Evolutionary conservation across 2,888 invertebrate species (phyloP), one percentile per base, ranked within the genome.

Genomic region (Arge pagana): DNA sequence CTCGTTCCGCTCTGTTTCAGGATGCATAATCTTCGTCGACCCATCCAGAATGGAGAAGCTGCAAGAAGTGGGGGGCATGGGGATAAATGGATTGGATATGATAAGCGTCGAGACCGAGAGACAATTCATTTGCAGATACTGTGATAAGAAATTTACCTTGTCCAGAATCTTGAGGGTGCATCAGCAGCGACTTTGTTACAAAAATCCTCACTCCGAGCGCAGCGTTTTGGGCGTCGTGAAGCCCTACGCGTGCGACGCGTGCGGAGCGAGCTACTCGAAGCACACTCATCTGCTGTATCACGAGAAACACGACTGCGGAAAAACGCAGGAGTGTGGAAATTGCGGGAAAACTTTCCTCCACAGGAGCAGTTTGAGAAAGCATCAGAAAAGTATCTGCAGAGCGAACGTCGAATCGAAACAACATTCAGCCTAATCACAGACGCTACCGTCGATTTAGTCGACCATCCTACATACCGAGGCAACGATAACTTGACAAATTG

Each of bases 231-330:
- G 57, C 5, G 58, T 48, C 8, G 52, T 39, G 6, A 59, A 64
- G 39, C 66, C 65, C 2, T 64, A 62, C 42, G 52, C 57, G 4
- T 71, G 71, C 45, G 42, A 49, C 1, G 55, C 58, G 4, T 72
- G 71, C 50, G 67, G 70, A 11, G 57, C 65, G 4, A 57, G 61
- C 35, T 72, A 68, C 54, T 56, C 58, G n/a, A 61, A 63, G 37
- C 62, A 64, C 19, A 58, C 62, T 7, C 62, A 62, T 40, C 54
- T 71, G n/a, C 53, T 57, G 40, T 65, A 64, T 54, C 72, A 72
- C 50, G 55, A 64, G 11, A 64, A 67, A 24, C 67, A 67, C 54
- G 69, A 71, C 31, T 70, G 67, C 49, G 68, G 68, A 4, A 61
- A 61, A 26, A 64, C 63, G 8, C 62, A 66, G 35, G 58, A 59